These are phyloP conservation scores for Thereva unica DNA, from an alignment of 2,888 invertebrate genomes.

Conservation along the genomic window DNA sequence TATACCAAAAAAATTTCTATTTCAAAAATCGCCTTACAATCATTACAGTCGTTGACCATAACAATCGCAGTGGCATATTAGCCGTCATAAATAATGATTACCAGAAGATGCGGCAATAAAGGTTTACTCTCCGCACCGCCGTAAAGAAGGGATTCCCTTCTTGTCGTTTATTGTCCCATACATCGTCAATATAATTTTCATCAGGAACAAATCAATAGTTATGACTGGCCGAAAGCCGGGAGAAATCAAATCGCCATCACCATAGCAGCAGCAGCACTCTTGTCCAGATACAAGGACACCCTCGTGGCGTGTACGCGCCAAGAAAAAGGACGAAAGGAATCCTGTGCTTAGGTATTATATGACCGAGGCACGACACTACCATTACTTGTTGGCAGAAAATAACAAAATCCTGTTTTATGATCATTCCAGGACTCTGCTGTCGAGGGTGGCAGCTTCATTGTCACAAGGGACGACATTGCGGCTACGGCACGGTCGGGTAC, in stretches of 20 bases:
- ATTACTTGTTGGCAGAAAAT: conserved; percentile 37
- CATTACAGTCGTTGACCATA: too few relatives aligned
- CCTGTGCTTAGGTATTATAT: conserved; percentile 1
- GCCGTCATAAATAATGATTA: conserved; percentile 35
- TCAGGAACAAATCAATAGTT: conserved; percentile 45
- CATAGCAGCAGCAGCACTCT: conserved; percentile 5
- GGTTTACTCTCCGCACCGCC: conserved; percentile 5
- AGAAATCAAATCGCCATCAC: conserved; percentile 35
- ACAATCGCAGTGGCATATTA: conserved; percentile 22
- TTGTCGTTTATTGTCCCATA: conserved; percentile 42
- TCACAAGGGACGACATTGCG: conserved; percentile 9
- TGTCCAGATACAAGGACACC: conserved; percentile 17
- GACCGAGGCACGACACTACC: conserved; percentile 29
- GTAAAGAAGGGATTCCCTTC: conserved; percentile 34
- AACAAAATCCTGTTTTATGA: conserved; percentile 42
- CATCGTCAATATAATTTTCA: conserved; percentile 44
- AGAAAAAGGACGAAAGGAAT: neutral
- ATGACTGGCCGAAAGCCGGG: conserved; percentile 36
- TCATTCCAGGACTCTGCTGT: conserved; percentile 28
- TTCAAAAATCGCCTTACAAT: too few relatives aligned
- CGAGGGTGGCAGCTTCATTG: conserved; percentile 19
- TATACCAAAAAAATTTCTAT: too few relatives aligned
- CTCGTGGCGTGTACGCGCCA: neutral
- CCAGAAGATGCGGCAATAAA: conserved; percentile 32
- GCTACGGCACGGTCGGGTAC: neutral